These are phyloP conservation scores for Nothocercus julius DNA, from an alignment of 2,113 vertebrate species.

Conservation along the genomic window DNA sequence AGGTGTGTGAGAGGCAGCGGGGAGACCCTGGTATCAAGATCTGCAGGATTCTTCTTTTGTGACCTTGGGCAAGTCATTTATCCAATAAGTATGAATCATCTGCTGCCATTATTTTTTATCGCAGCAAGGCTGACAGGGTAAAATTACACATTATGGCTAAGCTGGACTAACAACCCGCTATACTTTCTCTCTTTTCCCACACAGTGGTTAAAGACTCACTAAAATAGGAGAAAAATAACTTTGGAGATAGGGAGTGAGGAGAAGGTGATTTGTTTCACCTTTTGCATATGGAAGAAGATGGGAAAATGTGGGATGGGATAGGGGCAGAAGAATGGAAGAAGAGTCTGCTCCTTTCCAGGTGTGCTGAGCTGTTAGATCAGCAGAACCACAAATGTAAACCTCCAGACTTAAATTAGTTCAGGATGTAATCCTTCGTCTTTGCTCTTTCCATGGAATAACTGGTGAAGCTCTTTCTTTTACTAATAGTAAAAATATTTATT, in stretches of 20 bases:
- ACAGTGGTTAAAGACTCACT: not conserved
- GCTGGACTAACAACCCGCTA: not conserved
- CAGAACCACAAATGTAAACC: not conserved
- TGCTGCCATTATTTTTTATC: not conserved
- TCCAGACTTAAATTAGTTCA: not conserved
- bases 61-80: not conserved
- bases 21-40: not conserved
- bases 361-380: not conserved
- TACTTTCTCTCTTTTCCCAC: not conserved
- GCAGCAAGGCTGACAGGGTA: not conserved
- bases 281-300: not conserved
- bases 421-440: slow-evolving; percentile 1
- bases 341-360: fast-evolving
- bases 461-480: not conserved
- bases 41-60: not conserved
- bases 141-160: not conserved
- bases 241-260: not conserved
- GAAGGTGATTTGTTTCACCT: not conserved
- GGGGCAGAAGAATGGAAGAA: not conserved
- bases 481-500: slow-evolving; percentile 39
- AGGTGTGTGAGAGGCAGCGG: not conserved
- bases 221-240: not conserved
- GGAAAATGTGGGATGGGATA: not conserved
- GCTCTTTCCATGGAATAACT: not conserved
- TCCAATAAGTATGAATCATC: not conserved